Conservation (phyloP, 2,888 invertebrate species). For the Rhogogaster chlorosoma region DNA sequence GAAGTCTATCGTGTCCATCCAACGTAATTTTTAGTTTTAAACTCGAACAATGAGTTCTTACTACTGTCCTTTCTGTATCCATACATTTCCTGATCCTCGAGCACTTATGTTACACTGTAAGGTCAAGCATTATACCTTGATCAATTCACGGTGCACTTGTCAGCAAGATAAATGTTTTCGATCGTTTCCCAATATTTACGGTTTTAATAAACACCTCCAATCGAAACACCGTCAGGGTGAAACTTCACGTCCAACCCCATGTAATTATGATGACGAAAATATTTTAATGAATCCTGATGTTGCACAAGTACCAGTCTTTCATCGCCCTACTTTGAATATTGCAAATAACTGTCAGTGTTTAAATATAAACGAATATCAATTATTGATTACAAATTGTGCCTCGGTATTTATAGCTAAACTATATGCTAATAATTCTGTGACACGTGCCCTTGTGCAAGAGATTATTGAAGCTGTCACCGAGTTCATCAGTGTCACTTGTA, state of each 20-base stretch:
- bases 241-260: neutral
- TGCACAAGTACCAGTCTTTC: neutral
- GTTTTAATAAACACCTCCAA: neutral
- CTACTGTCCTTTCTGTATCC: neutral
- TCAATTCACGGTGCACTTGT: neutral
- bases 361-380: neutral
- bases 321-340: neutral
- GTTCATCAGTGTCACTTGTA: neutral
- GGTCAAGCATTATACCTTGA: neutral
- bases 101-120: neutral
- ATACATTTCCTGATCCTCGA: neutral
- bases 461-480: constrained; percentile 15
- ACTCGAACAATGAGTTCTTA: neutral
- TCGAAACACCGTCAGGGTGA: neutral
- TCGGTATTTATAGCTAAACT: constrained; percentile 43
- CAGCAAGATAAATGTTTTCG: constrained; percentile 14
- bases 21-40: neutral
- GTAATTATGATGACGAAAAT: neutral
- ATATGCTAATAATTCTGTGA: constrained; percentile 11
- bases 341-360: neutral
- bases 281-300: neutral
- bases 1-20: neutral
- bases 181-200: neutral
- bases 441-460: constrained; percentile 33
- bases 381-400: neutral